Percentiles rank a stretch among this genome's conserved stretches.
Conservation (phyloP, 2,888 invertebrate species). For the Polymixis lichenea region DNA sequence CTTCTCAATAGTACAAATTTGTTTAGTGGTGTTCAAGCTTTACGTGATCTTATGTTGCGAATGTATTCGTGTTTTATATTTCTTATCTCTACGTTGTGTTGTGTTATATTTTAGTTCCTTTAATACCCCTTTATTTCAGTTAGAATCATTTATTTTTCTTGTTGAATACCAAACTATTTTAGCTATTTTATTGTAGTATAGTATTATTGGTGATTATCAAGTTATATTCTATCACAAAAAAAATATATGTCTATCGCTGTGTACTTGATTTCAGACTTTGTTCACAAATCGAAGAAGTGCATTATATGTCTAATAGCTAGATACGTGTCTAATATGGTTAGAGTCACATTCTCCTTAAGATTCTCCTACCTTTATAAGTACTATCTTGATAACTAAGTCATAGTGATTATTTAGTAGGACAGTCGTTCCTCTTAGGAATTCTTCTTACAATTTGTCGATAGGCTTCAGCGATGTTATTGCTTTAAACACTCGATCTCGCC, state of each 20-base stretch:
- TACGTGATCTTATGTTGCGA: constrained; percentile 76
- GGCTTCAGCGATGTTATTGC: constrained; percentile 82
- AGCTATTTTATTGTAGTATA: constrained; percentile 59
- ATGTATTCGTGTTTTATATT: constrained; percentile 71
- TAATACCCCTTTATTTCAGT: constrained; percentile 47
- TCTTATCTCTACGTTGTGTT: constrained; percentile 72
- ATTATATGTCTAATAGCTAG: constrained; percentile 67
- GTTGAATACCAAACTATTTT: constrained; percentile 50
- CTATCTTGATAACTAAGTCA: constrained; percentile 87
- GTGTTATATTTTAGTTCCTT: constrained; percentile 70
- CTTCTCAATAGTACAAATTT: constrained; percentile 86
- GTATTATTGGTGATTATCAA: constrained; percentile 58
- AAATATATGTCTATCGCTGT: constrained; percentile 58
- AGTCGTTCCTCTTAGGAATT: constrained; percentile 78
- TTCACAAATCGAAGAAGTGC: constrained; percentile 58
- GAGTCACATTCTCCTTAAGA: constrained; percentile 77
- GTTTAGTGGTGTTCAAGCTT: constrained; percentile 82
- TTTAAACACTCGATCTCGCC: constrained; percentile 85
- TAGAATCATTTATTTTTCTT: constrained; percentile 52
- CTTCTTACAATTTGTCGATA: constrained; percentile 76
- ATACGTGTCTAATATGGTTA: constrained; percentile 77
- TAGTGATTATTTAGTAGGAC: constrained; percentile 81
- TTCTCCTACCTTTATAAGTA: constrained; percentile 81
- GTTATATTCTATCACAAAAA: constrained; percentile 73
- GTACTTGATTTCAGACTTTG: constrained; percentile 62